Percentiles rank a stretch among this genome's conserved stretches.
Evolutionary conservation across 2,888 invertebrate species (phyloP).

Genomic region (Synergus itoensis): DNA sequence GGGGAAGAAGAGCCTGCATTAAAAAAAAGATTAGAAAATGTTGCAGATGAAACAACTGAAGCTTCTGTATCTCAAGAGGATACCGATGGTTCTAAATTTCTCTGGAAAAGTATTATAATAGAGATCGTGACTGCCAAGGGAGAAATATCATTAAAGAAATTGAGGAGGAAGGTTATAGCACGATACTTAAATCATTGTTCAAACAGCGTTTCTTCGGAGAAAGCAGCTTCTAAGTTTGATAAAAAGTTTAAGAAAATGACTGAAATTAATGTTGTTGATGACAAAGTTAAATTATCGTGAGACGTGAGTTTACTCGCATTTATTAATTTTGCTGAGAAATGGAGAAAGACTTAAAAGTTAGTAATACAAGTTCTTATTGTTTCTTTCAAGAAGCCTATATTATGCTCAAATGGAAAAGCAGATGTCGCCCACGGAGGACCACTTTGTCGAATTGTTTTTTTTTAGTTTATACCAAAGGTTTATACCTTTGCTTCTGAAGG

Average conservation of each 20-base stretch:
- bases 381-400: no score
- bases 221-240: conserved; percentile 85
- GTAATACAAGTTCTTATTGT: neutral
- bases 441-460: no score
- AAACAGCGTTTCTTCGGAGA: conserved; percentile 80
- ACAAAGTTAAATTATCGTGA: conserved; percentile 78
- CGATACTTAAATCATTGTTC: conserved; percentile 80
- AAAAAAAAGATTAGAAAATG: conserved; percentile 46
- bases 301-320: conserved; percentile 43
- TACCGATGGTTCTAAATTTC: conserved; percentile 60
- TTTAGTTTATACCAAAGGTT: no score
- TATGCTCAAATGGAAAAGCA: no score
- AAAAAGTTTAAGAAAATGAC: conserved; percentile 85
- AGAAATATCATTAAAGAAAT: conserved; percentile 85
- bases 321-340: neutral
- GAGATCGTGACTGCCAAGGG: conserved; percentile 77
- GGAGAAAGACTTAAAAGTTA: neutral
- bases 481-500: neutral
- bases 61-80: conserved; percentile 42
- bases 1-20: conserved; percentile 42
- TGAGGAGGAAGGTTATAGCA: conserved; percentile 87
- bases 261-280: conserved; percentile 82
- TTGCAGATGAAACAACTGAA: conserved; percentile 41
- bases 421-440: no score
- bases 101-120: conserved; percentile 68